Conservation (phyloP, 1,140 invertebrate species). For the Caerostris darwini region DNA sequence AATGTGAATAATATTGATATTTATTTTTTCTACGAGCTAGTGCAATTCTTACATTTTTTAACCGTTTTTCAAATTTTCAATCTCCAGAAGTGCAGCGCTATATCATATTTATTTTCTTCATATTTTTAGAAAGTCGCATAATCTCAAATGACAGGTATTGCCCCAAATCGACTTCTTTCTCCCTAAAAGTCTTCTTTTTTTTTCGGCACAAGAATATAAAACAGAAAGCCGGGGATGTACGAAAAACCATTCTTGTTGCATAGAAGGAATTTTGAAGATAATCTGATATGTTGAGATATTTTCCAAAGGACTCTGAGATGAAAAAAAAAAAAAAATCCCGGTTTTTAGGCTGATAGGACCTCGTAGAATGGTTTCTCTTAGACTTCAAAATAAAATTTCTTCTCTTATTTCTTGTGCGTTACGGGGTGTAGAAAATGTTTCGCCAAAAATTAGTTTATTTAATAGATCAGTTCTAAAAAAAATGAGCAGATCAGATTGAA, state of each 20-base stretch:
- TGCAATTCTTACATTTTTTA: neutral
- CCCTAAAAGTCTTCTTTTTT: neutral
- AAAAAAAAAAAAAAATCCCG: conserved; percentile 23
- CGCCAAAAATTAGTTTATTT: neutral
- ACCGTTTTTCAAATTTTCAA: neutral
- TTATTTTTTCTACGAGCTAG: neutral
- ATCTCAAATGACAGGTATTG: conserved; percentile 32
- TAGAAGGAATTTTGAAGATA: conserved; percentile 49
- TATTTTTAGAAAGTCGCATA: conserved; percentile 37
- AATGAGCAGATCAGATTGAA: no score
- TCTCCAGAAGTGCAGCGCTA: neutral
- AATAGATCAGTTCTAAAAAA: neutral
- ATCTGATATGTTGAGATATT: conserved; percentile 41
- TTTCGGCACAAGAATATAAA: neutral
- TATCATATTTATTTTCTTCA: conserved; percentile 21
- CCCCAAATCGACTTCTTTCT: neutral
- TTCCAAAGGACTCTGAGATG: neutral
- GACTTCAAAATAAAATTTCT: neutral
- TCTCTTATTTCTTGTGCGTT: neutral
- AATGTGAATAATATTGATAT: conserved; percentile 5
- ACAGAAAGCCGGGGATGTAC: neutral
- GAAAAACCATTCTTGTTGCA: neutral
- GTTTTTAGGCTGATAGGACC: conserved; percentile 14
- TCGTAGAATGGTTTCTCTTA: neutral
- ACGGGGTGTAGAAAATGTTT: neutral